Evolutionary conservation across 1,140 invertebrate species (phyloP).

Genomic region (Cataglyphis hispanica): DNA sequence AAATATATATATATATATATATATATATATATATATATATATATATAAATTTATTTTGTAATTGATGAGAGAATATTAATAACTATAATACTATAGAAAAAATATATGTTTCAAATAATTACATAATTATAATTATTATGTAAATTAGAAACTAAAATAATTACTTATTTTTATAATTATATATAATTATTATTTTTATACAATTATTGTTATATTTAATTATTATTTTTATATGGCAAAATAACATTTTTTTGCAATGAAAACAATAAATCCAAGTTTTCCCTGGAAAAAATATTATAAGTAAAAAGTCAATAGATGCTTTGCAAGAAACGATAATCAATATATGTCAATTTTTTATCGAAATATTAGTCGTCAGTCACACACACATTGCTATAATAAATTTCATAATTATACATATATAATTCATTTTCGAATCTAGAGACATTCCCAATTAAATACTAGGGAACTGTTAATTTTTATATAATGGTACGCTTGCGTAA

Average conservation of each 20-base stretch:
- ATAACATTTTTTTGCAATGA: not conserved
- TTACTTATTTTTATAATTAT: slow-evolving; percentile 5
- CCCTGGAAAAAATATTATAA: not conserved
- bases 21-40: no score
- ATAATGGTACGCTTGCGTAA: slow-evolving; percentile 29
- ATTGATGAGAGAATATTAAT: no score
- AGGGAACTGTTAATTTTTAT: slow-evolving; percentile 45
- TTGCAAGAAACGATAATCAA: not conserved
- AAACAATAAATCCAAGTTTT: not conserved
- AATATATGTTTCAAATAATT: no score
- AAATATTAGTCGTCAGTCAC: not conserved
- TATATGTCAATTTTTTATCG: not conserved
- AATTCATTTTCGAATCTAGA: slow-evolving; percentile 37
- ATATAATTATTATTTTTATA: no score
- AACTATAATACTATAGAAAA: no score
- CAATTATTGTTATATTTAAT: no score
- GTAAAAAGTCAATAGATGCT: not conserved
- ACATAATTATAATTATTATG: not conserved
- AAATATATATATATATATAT: no score
- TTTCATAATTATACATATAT: slow-evolving; percentile 30
- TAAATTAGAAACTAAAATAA: not conserved
- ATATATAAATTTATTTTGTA: no score
- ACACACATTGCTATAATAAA: slow-evolving; percentile 28
- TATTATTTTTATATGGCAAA: not conserved
- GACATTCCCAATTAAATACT: slow-evolving; percentile 28